A percentile compares a stretch with the other conserved stretches of the same genome.
Conservation (phyloP, 1,140 invertebrate genomes). For the Aphis craccivora region DNA sequence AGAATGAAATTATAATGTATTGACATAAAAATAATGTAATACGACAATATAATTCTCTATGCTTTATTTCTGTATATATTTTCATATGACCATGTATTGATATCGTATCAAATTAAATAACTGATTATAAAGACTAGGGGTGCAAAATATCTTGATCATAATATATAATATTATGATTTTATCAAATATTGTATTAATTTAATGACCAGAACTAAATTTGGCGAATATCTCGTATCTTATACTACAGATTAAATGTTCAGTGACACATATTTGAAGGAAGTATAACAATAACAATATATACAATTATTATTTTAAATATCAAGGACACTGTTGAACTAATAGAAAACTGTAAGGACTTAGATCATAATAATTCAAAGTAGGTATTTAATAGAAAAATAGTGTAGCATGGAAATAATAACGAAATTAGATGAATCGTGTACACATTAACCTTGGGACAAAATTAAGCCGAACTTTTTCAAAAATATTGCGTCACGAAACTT, state of each 20-base stretch:
- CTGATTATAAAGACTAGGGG: neutral
- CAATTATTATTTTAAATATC: neutral
- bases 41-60: neutral
- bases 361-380: neutral
- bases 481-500: neutral
- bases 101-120: neutral
- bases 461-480: neutral
- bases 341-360: neutral
- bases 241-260: neutral
- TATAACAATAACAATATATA: neutral
- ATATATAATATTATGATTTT: neutral
- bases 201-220: neutral
- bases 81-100: neutral
- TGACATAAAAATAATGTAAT: neutral
- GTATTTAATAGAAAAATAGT: neutral
- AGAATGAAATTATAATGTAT: neutral
- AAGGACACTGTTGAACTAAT: neutral
- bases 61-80: neutral
- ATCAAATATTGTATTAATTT: neutral
- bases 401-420: neutral
- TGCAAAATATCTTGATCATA: neutral
- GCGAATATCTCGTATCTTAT: neutral
- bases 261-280: neutral
- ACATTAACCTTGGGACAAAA: constrained; percentile 10
- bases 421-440: constrained; percentile 8